These are phyloP conservation scores for Echeneis naucrates DNA, from an alignment of 2,797 vertebrate species.

Conservation along the genomic window DNA sequence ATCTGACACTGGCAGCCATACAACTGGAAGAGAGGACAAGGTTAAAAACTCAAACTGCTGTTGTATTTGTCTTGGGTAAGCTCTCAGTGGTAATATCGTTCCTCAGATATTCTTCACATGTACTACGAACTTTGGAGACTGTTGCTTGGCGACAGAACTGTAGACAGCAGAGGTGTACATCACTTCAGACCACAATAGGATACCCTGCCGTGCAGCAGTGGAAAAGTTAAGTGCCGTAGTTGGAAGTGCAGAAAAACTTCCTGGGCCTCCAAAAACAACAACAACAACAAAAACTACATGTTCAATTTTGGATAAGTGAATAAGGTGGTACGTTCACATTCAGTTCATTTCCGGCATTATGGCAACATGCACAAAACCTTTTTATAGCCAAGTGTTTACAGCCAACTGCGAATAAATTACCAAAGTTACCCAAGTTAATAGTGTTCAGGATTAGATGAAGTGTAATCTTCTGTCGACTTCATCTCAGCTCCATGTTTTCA, in stretches of 20 bases:
- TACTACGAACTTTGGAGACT: constrained; percentile 5
- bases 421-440: constrained; percentile 29
- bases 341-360: constrained; percentile 14
- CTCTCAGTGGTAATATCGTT: neutral
- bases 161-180: constrained; percentile 10
- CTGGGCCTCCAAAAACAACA: neutral
- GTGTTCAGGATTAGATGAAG: constrained; percentile 44
- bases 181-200: constrained; percentile 14
- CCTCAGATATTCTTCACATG: constrained; percentile 8
- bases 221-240: neutral
- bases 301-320: constrained; percentile 8
- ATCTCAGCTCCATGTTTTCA: constrained; percentile 46
- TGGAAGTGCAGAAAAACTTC: constrained; percentile 18
- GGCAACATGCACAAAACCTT: constrained; percentile 9
- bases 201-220: neutral
- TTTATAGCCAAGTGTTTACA: constrained; percentile 26
- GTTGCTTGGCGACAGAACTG: neutral
- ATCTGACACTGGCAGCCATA: neutral
- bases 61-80: constrained; percentile 3
- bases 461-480: constrained; percentile 39
- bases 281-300: too few species aligned
- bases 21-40: neutral
- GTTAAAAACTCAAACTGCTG: constrained; percentile 2
- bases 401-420: constrained; percentile 33
- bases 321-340: constrained; percentile 17